phyloP scores from a whole-genome alignment of 2,113 vertebrate genomes.

The Delphinapterus leucas region DNA sequence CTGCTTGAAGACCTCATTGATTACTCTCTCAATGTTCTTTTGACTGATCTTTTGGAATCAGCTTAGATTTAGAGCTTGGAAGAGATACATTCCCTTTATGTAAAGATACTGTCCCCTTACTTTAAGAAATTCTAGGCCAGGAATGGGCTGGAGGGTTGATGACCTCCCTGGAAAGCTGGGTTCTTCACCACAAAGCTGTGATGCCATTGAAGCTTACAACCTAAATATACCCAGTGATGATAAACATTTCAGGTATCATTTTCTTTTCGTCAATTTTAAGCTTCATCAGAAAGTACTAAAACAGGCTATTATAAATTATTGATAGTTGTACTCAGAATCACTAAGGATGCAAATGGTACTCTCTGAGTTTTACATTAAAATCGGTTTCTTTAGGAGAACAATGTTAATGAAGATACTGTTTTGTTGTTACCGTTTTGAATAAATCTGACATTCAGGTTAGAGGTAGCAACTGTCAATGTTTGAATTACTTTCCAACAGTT shows the following conservation, averaged over 20 bases:
- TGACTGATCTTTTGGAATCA: not conserved
- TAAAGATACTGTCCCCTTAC: not conserved
- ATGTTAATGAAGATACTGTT: not conserved
- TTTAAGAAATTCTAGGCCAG: not conserved
- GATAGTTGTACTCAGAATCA: not conserved
- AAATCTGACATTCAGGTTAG: not conserved
- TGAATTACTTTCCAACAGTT: not conserved
- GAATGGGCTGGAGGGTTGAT: not conserved
- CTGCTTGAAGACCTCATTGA: not conserved
- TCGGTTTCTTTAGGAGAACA: not conserved
- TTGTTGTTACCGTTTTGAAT: not conserved
- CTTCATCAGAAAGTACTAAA: slow-evolving; percentile 5
- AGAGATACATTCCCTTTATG: not conserved
- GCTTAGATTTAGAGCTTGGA: not conserved
- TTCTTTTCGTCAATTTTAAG: not conserved
- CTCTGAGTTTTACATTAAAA: slow-evolving; percentile 3
- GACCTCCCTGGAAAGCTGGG: not conserved
- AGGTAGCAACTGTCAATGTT: not conserved
- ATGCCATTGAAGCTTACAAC: not conserved
- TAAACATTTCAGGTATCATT: not conserved
- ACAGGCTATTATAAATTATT: not conserved
- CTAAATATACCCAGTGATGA: not conserved
- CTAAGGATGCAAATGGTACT: not conserved
- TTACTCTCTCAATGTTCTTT: not conserved
- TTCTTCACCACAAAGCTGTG: not conserved